phyloP scores from a whole-genome alignment of 2,888 invertebrate genomes.

The Marronus borbonicus region DNA sequence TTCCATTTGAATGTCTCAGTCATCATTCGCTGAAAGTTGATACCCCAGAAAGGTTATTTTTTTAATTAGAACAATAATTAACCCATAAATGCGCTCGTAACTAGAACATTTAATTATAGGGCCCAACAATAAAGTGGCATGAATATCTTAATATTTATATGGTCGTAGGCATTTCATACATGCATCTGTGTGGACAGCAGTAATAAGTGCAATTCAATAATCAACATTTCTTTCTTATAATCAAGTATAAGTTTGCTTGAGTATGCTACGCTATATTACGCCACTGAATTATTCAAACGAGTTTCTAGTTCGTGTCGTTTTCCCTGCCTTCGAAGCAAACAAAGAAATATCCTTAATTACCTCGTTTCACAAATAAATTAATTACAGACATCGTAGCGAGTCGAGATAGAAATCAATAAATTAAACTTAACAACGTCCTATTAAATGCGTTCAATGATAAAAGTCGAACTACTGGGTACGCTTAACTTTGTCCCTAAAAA shows the following conservation, averaged over 20 bases:
- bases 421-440: not conserved
- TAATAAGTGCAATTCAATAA: conserved; percentile 27
- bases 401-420: conserved; percentile 23
- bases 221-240: not conserved
- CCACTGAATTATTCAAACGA: conserved; percentile 1
- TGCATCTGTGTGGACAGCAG: not conserved
- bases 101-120: too few species aligned
- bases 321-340: conserved; percentile 1
- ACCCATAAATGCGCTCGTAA: too few species aligned
- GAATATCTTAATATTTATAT: not conserved
- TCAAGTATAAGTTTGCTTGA: not conserved
- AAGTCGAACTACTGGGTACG: not conserved
- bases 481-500: conserved; percentile 10
- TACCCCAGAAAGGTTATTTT: too few species aligned
- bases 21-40: too few species aligned
- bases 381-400: conserved; percentile 6
- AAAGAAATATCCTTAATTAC: conserved; percentile 34
- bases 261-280: not conserved
- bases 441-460: conserved; percentile 6
- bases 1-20: too few species aligned
- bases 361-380: conserved; percentile 26
- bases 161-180: not conserved
- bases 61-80: too few species aligned
- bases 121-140: not conserved
- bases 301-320: not conserved